Base-by-base conservation (phyloP, 2,113 vertebrate genomes). In the Diadophis punctatus region DNA sequence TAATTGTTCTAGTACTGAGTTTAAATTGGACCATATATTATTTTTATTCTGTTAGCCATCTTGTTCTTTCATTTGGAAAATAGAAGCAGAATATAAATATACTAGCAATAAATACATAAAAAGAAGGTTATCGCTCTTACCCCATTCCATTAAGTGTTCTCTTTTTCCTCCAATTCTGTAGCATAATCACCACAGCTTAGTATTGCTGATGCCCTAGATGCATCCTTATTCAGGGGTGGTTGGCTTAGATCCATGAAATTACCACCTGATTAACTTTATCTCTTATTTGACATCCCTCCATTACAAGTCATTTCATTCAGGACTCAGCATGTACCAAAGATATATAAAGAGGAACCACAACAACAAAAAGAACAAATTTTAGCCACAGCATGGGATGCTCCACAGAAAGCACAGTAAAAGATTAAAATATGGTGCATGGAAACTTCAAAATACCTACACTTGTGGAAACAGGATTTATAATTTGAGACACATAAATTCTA, bases 401-500 rank as follows among this genome's bases (percentile, higher is more conserved):
- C 74, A 80, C 74, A 90, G 68, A 92, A 90, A 90, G 74, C 74
- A 58, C 88, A 90, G 88, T 55, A 51, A 86, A 88, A 89, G 85
- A 86, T 58, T n/a, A 90, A 58, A 92, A 90, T 68, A 90, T 27
- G 88, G 68, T 43, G 49, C 55, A 55, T 92, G 88, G 84, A 56
- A 92, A 92, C 56, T 53, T 85, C 68, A 89, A 92, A 92, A 92
- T 60, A 22, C 68, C 74, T 92, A 60, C 53, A 34, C 43, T 51
- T 56, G 43, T 86, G 80, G 25, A 55, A 85, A 39, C 80, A 94
- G n/a, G 89, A 51, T 25, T 52, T 43, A 52, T 88, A 16, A 90
- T 56, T 92, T 90, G 49, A 52, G 93, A 93, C 18, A 94, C 90
- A 90, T 85, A 86, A 95, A 90, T 85, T 7, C 74, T 93, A 60